Evolutionary conservation across 2,113 vertebrate species (phyloP).

Genomic region (Xerus inauris): DNA sequence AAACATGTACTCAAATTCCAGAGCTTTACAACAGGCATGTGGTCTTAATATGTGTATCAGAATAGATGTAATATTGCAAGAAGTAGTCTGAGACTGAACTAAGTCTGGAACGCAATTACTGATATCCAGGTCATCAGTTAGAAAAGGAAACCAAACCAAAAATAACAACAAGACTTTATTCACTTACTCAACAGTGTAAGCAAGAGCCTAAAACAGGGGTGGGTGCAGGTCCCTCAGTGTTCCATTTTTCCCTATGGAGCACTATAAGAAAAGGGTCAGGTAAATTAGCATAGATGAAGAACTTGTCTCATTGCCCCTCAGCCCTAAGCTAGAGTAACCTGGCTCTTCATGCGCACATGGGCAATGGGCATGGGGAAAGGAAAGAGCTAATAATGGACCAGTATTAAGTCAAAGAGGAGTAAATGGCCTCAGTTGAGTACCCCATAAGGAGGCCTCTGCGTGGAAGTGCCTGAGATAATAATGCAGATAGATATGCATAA

Average conservation of each 20-base stretch:
- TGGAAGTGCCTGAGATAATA: no score
- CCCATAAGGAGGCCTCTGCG: fast-evolving
- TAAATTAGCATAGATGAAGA: fast-evolving
- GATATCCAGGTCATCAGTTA: not conserved
- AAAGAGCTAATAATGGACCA: not conserved
- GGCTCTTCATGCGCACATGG: not conserved
- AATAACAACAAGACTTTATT: not conserved
- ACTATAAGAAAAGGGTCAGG: not conserved
- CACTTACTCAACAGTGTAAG: not conserved
- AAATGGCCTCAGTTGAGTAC: not conserved
- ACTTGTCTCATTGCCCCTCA: not conserved
- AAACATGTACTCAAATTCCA: not conserved
- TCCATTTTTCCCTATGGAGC: not conserved
- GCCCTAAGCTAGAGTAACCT: not conserved
- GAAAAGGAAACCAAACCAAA: not conserved
- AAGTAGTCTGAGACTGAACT: not conserved
- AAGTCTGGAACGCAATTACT: not conserved
- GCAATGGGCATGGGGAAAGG: not conserved
- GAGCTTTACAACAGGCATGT: fast-evolving
- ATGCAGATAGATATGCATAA: not conserved
- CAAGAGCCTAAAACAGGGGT: not conserved
- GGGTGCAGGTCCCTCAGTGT: fast-evolving
- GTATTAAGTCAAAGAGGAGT: no score
- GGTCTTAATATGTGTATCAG: not conserved
- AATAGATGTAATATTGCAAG: no score